Base-by-base conservation (phyloP, 2,888 invertebrate species). In the Pseudolycoriella hygida region DNA sequence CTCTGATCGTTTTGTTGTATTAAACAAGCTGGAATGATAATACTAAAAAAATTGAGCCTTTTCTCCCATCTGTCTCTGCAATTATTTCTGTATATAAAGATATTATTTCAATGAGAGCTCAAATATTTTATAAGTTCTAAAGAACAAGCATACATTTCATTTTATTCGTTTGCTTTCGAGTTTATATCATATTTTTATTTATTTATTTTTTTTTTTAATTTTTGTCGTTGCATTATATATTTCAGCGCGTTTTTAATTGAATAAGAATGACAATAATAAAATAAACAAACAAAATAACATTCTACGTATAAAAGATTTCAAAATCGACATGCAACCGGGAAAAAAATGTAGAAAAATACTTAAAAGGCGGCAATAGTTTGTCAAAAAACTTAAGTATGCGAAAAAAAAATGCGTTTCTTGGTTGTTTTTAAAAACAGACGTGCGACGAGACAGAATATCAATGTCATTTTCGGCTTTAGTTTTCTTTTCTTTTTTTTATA, bases 61-160 rank as follows among this genome's bases (percentile, higher is more conserved):
- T 34, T 34, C 15, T 14, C 15, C 34, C 34, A 34, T 34, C 34
- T 34, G 34, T 34, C 34, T 34, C 15, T 34, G 34, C 34, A 34
- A 34, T 34, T 34, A 34, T 34, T 34, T 34, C 34, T 34, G 34
- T 34, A 34, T 34, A 34, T 34, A 34, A 34, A 34, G 34, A 34
- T 34, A 34, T 25, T 25, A 25, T 34, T 34, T 34, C 34, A 34
- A 34, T 12, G 34, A 34, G 34, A 14, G 25, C 25, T 25, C 25
- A 25, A 25, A 25, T 25, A 25, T 25, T 25, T 25, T 25, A 25
- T 25, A 25, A 25, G 25, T 25, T 25, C 25, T 25, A 25, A 25
- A 8, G 25, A 25, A 25, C 25, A 8, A 8, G 25, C 25, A 25
- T 25, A 25, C 25, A 25, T 25, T 25, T 25, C 25, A 4, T 8